Percentiles rank a stretch among this genome's conserved stretches.
Evolutionary conservation across 2,797 vertebrate genomes (phyloP).

Genomic region (Anguilla megastoma): DNA sequence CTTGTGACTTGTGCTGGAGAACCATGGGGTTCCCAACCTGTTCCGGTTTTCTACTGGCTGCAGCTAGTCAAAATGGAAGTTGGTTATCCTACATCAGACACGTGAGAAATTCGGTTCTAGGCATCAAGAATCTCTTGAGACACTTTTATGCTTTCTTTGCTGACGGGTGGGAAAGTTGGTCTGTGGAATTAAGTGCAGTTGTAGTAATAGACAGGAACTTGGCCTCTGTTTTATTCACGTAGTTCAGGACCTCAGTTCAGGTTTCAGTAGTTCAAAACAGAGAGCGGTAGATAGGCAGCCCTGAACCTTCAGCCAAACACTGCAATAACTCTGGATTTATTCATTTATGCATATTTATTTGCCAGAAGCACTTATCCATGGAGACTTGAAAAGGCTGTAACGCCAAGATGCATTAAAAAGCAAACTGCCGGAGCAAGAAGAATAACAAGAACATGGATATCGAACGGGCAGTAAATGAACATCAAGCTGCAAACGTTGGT

Average conservation of each 20-base stretch:
- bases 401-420: not conserved
- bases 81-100: not conserved
- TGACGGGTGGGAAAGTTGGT: not conserved
- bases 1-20: too few relatives aligned
- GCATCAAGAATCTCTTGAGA: not conserved
- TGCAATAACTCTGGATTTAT: not conserved
- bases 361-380: not conserved
- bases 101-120: not conserved
- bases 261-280: not conserved
- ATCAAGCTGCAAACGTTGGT: not conserved
- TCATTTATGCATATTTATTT: conserved; percentile 1
- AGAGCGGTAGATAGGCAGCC: not conserved
- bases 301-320: not conserved
- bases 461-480: not conserved
- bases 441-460: not conserved
- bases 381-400: not conserved
- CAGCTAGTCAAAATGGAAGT: not conserved
- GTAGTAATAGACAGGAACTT: too few relatives aligned
- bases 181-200: not conserved
- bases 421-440: not conserved
- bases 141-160: not conserved
- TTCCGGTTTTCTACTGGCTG: too few relatives aligned
- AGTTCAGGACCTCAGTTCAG: not conserved
- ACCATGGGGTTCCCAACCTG: too few relatives aligned
- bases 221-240: not conserved